Evolutionary conservation across 2,797 vertebrate species (phyloP).

Genomic region (Pampus argenteus): DNA sequence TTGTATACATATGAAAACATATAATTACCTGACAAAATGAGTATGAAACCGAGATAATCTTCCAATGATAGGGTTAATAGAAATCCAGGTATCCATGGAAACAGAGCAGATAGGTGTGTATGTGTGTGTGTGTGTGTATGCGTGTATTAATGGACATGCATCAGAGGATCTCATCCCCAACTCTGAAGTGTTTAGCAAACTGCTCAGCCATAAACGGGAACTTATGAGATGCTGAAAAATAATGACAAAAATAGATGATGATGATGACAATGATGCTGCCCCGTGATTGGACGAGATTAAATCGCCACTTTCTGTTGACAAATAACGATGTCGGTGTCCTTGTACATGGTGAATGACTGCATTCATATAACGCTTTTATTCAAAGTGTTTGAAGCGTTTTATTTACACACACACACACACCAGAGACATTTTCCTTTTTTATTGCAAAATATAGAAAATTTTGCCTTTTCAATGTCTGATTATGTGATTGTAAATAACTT

Average conservation of each 20-base stretch:
- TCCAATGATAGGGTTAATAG: constrained; percentile 41
- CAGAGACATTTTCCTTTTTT: too few relatives aligned
- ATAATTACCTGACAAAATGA: constrained; percentile 23
- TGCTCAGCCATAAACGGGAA: neutral
- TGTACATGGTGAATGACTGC: neutral
- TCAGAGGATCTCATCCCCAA: neutral
- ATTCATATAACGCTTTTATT: too few relatives aligned
- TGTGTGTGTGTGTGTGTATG: constrained; percentile 19
- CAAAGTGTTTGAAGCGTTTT: too few relatives aligned
- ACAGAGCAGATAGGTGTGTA: constrained; percentile 33
- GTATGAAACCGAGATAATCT: constrained; percentile 36
- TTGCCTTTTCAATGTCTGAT: too few relatives aligned
- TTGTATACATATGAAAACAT: constrained; percentile 31
- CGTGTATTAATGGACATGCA: neutral
- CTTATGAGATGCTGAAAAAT: neutral
- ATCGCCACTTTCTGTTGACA: neutral
- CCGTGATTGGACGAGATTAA: neutral
- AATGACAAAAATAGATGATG: constrained; percentile 9
- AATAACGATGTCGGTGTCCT: neutral
- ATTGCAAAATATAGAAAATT: too few relatives aligned
- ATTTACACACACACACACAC: too few relatives aligned
- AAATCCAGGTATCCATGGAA: constrained; percentile 59
- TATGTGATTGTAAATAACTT: too few relatives aligned
- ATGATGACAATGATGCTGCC: neutral
- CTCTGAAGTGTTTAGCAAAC: neutral